phyloP scores from a whole-genome alignment of 2,888 invertebrate genomes.

The Heliconius ethilla region DNA sequence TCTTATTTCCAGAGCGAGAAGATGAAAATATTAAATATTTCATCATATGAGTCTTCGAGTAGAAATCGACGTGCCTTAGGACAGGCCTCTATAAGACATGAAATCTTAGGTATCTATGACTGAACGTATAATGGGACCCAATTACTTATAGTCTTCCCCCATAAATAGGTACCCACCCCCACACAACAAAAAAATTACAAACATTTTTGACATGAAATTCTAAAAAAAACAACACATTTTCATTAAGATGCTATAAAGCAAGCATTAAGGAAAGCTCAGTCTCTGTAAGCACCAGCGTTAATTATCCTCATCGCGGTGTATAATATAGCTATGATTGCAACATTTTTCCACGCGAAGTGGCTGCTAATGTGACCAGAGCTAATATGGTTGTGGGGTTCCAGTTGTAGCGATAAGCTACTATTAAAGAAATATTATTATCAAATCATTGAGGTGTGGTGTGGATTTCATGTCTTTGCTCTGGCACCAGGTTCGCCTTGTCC shows the following conservation, averaged over 20 bases:
- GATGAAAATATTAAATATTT: too few relatives aligned
- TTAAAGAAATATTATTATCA: not conserved
- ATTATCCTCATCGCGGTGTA: constrained; percentile 67
- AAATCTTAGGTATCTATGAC: too few relatives aligned
- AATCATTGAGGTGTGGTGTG: too few relatives aligned
- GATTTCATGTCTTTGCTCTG: too few relatives aligned
- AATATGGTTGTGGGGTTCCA: constrained; percentile 6
- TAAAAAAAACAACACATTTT: constrained; percentile 6
- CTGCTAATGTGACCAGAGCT: constrained; percentile 59
- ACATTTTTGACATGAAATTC: not conserved
- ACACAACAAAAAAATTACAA: not conserved
- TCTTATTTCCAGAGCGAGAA: too few relatives aligned
- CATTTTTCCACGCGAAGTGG: constrained; percentile 64
- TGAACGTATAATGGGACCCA: too few relatives aligned
- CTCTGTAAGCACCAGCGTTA: constrained; percentile 45
- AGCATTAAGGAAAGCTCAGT: constrained; percentile 39
- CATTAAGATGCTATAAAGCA: constrained; percentile 13
- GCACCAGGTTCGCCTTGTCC: too few relatives aligned
- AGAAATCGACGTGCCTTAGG: too few relatives aligned
- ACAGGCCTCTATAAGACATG: too few relatives aligned
- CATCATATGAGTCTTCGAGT: too few relatives aligned
- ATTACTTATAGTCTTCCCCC: too few relatives aligned
- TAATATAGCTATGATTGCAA: constrained; percentile 70
- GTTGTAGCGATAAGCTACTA: not conserved
- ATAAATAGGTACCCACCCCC: too few relatives aligned